Conservation (phyloP, 2,888 invertebrate genomes). For the Mimachlamys varia region DNA sequence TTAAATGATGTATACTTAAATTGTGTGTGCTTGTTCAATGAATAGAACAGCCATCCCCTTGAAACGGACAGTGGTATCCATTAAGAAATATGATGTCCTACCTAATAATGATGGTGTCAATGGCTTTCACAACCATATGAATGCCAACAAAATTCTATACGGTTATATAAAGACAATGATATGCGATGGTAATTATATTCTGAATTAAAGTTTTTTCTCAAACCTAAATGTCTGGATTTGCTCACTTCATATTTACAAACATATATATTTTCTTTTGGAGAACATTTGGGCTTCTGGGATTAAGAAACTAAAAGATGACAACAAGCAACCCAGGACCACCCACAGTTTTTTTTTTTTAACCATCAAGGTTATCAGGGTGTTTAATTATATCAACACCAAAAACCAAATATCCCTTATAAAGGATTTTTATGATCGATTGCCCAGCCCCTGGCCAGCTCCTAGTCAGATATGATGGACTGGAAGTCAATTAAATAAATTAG, state of each 20-base stretch:
- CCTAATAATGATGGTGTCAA: too few relatives aligned
- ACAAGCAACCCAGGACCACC: neutral
- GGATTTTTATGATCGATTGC: neutral
- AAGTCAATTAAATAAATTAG: neutral
- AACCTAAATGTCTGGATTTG: neutral
- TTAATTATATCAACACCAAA: neutral
- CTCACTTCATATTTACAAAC: neutral
- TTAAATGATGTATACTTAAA: too few relatives aligned
- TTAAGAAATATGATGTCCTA: too few relatives aligned
- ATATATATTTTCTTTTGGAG: neutral
- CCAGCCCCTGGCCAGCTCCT: neutral
- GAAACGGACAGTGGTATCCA: too few relatives aligned
- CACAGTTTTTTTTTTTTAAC: neutral
- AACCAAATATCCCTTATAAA: neutral
- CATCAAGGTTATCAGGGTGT: neutral
- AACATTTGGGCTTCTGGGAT: neutral
- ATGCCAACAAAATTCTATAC: too few relatives aligned
- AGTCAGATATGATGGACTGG: neutral
- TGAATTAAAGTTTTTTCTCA: too few relatives aligned
- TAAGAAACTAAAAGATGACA: neutral
- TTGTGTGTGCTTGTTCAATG: too few relatives aligned
- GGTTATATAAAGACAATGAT: too few relatives aligned
- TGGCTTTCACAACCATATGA: too few relatives aligned
- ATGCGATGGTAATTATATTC: too few relatives aligned
- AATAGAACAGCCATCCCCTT: too few relatives aligned